Evolutionary conservation across 2,888 invertebrate species (phyloP).

Genomic region (Phaonia tiefii): DNA sequence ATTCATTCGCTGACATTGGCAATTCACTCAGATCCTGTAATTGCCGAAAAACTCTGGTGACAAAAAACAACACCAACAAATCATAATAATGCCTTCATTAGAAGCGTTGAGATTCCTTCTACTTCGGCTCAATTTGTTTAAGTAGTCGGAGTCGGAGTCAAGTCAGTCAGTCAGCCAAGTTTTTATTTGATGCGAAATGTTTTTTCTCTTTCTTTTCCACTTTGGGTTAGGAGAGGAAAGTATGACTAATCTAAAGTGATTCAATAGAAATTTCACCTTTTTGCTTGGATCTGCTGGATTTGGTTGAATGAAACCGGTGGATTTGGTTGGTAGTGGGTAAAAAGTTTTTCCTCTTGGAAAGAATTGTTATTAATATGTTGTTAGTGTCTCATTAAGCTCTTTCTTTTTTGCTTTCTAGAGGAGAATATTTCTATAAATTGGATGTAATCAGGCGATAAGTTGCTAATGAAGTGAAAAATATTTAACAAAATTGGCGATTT

Average conservation of each 20-base stretch:
- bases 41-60: constrained; percentile 30
- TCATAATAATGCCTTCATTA: constrained; percentile 59
- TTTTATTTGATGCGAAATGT: constrained; percentile 12
- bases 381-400: constrained; percentile 32
- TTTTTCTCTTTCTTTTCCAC: too few species aligned
- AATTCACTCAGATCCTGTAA: constrained; percentile 22
- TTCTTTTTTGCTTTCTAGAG: neutral
- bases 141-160: too few species aligned
- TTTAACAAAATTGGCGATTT: constrained; percentile 9
- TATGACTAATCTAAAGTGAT: constrained; percentile 35
- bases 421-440: constrained; percentile 39
- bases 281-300: neutral
- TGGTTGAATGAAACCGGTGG: constrained; percentile 13
- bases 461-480: constrained; percentile 56
- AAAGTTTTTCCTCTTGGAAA: constrained; percentile 41
- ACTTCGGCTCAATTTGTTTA: too few species aligned
- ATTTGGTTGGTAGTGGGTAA: neutral
- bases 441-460: constrained; percentile 52
- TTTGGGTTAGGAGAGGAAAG: neutral
- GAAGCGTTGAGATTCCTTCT: constrained; percentile 14
- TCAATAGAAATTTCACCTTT: constrained; percentile 34
- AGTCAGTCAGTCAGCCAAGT: constrained; percentile 1
- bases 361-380: constrained; percentile 56
- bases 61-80: neutral
- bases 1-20: constrained; percentile 28